Base-by-base conservation (phyloP, 2,113 vertebrate species). In the Piaya cayana region DNA sequence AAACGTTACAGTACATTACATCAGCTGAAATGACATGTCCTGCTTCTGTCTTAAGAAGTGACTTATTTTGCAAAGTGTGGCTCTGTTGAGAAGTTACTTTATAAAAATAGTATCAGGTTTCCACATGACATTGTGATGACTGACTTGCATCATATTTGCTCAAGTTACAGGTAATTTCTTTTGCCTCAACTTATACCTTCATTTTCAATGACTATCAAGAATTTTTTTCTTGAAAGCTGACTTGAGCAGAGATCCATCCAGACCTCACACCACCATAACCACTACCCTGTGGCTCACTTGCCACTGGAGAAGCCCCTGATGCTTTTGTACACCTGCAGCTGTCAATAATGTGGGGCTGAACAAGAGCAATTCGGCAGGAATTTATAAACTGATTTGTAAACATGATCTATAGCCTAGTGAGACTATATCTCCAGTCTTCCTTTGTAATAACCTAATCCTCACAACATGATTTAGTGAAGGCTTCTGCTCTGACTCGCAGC, bases 1-100 rank as follows among this genome's bases (percentile, higher is more conserved):
- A 78, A 68, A 72, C 72, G 81, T 39, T 91, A 76, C 62, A 86
- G 12, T 36, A 47, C 56, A 67, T 83, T 74, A 79, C 23, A 39
- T 39, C 53, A 76, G 34, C 39, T 92, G 69, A 84, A 91, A 53
- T 71, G 13, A 64, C n/a, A 50, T 11, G 62, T 58, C 83, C 89
- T 89, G 49, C 62, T 93, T 71, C 79, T 47, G 60, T 75, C 77
- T 72, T 68, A n/a, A 76, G 65, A 82, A 86, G 49, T 34, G 14
- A 63, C 26, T 71, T 42, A 26, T 52, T 95, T 70, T 81, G 34
- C 63, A 32, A 75, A 81, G 52, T 17, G 43, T n/a, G 18, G 34
- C 13, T 68, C 43, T 76, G 13, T 52, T 60, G 69, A 88, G 39
- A 71, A 84, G 34, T 60, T 83, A 37, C 32, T 81, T 52, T 21